A percentile compares a stretch with the other conserved stretches of the same genome.
phyloP scores from a whole-genome alignment of 1,140 invertebrate genomes.

The Thaumatotibia leucotreta region DNA sequence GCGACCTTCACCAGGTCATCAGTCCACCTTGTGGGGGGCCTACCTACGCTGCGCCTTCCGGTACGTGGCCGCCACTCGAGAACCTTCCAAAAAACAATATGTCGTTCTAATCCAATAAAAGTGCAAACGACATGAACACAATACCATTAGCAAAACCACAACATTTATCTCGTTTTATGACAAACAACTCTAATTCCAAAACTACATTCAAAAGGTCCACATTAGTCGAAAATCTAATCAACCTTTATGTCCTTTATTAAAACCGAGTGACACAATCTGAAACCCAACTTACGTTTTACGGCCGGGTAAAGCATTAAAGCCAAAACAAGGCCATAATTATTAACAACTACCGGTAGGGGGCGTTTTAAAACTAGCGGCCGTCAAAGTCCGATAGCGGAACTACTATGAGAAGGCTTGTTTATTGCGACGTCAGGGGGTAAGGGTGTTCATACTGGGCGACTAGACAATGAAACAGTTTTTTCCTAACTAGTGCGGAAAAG shows the following conservation, averaged over 20 bases:
- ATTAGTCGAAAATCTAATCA: conserved; percentile 3
- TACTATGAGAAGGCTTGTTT: conserved; percentile 22
- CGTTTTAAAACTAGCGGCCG: conserved; percentile 24
- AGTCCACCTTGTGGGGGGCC: no score
- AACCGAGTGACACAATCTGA: not conserved
- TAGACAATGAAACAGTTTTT: not conserved
- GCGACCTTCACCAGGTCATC: no score
- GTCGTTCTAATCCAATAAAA: not conserved
- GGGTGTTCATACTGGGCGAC: conserved; percentile 6
- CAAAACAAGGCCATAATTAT: conserved; percentile 19
- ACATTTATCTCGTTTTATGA: not conserved
- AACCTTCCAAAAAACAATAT: not conserved
- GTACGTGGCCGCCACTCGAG: no score
- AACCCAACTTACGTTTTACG: conserved; percentile 4
- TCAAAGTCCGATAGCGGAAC: conserved; percentile 15
- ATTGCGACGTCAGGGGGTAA: conserved; percentile 20
- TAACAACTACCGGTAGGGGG: conserved; percentile 17
- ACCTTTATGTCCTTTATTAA: conserved; percentile 3
- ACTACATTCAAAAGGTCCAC: not conserved
- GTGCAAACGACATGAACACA: not conserved
- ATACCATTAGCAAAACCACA: not conserved
- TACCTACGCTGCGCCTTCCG: no score
- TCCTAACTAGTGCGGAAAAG: no score
- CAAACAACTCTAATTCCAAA: not conserved
- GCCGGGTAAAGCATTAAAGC: conserved; percentile 4